phyloP scores from a whole-genome alignment of 2,113 vertebrate species.

The Pitta sordida region DNA sequence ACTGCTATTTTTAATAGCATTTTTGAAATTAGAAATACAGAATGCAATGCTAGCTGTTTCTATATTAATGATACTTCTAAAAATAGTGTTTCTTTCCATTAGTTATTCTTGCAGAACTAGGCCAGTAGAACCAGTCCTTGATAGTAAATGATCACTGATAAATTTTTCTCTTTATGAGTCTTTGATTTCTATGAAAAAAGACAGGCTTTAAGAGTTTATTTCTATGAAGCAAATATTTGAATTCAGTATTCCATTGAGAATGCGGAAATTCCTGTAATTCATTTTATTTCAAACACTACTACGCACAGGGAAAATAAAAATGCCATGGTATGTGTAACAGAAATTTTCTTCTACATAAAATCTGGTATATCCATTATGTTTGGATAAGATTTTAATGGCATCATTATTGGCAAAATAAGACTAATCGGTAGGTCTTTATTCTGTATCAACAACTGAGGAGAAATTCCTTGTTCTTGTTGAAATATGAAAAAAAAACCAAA shows the following conservation, averaged over 20 bases:
- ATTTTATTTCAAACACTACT: not conserved
- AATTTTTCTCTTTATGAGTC: not conserved
- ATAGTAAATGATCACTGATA: not conserved
- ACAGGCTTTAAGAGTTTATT: not conserved
- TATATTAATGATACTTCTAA: not conserved
- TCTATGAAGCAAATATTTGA: not conserved
- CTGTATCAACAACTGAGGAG: not conserved
- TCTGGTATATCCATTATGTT: not conserved
- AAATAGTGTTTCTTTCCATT: not conserved
- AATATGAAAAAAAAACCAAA: not conserved
- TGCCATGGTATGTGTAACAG: fast-evolving
- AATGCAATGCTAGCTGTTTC: not conserved
- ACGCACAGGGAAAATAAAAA: not conserved
- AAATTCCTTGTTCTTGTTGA: not conserved
- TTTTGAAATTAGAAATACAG: slow-evolving; percentile 34
- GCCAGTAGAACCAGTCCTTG: not conserved
- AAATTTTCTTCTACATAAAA: not conserved
- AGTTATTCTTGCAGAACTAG: not conserved
- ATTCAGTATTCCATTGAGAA: not conserved
- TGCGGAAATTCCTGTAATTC: not conserved
- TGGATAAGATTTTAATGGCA: not conserved
- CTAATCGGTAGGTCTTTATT: not conserved
- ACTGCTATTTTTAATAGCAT: slow-evolving; percentile 45
- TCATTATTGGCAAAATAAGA: not conserved
- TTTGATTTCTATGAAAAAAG: not conserved